phyloP scores from a whole-genome alignment of 1,140 invertebrate species.

The Dreissena polymorpha region DNA sequence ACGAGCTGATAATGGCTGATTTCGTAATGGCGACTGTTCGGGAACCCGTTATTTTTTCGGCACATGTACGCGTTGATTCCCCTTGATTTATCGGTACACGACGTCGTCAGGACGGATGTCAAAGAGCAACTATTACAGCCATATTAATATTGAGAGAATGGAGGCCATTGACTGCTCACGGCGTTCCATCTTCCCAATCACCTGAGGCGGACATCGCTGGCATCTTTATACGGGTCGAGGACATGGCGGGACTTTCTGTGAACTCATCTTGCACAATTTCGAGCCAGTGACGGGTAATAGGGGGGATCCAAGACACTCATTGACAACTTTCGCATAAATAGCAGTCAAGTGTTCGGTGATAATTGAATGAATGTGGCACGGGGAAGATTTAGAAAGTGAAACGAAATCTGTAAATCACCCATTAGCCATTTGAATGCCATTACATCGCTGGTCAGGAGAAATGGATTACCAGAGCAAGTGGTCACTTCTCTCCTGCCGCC shows the following conservation, averaged over 20 bases:
- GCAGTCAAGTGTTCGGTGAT: conserved; percentile 42
- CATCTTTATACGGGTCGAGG: conserved; percentile 48
- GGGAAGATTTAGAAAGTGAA: conserved; percentile 44
- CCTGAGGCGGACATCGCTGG: conserved; percentile 5
- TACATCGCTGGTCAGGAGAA: too few relatives aligned
- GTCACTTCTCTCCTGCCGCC: too few relatives aligned
- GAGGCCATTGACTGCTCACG: conserved; percentile 18
- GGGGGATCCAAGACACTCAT: conserved; percentile 1
- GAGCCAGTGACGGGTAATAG: too few relatives aligned
- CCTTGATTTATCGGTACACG: conserved; percentile 47
- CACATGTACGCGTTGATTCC: conserved; percentile 43
- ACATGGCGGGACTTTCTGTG: too few relatives aligned
- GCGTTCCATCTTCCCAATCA: conserved; percentile 19
- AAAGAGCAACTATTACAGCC: conserved; percentile 24
- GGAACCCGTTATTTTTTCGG: conserved; percentile 19
- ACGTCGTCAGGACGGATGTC: conserved; percentile 45
- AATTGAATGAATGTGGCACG: conserved; percentile 48
- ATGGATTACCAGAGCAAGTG: too few relatives aligned
- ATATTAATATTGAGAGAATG: conserved; percentile 37
- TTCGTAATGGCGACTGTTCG: neutral
- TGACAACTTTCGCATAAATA: conserved; percentile 44
- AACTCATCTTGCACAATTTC: too few relatives aligned
- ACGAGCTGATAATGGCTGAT: neutral
- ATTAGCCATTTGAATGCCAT: neutral
- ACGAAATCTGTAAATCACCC: conserved; percentile 41